Conservation (phyloP, 2,797 vertebrate species). For the Mormyrus proboscirostris region DNA sequence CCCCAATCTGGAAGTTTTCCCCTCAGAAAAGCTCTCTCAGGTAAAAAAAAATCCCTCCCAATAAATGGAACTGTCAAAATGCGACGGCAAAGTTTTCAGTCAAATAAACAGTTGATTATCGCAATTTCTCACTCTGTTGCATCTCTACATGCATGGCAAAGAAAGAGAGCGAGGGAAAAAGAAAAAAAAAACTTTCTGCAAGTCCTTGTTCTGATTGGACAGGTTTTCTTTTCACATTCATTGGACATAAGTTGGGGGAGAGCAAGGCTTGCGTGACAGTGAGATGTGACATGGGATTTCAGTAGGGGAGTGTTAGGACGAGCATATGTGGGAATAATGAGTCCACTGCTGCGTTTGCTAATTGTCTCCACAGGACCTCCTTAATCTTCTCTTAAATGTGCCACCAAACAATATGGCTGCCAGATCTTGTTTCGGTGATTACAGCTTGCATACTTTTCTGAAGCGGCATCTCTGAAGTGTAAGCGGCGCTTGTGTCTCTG, state of each 20-base stretch:
- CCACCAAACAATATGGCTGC: neutral
- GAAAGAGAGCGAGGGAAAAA: neutral
- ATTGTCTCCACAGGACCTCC: conserved; percentile 16
- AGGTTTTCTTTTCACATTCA: neutral
- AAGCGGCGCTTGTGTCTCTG: neutral
- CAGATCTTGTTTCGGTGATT: neutral
- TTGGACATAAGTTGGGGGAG: neutral
- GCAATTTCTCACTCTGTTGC: neutral
- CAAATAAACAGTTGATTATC: neutral
- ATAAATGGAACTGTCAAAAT: neutral
- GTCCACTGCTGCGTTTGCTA: conserved; percentile 11
- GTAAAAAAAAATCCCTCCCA: neutral
- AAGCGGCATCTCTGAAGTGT: neutral
- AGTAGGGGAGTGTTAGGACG: neutral
- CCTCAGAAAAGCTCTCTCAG: neutral
- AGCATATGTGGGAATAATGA: conserved; percentile 17
- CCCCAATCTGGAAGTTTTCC: neutral
- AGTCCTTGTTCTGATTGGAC: neutral
- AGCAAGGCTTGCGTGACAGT: neutral
- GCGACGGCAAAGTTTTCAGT: neutral
- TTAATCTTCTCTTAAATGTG: conserved; percentile 12
- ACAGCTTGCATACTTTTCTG: neutral
- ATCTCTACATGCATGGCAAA: neutral
- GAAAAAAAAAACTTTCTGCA: neutral
- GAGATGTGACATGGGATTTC: neutral